Base-by-base conservation (phyloP, 2,797 vertebrate genomes). In the Mormyrops boulengeri region DNA sequence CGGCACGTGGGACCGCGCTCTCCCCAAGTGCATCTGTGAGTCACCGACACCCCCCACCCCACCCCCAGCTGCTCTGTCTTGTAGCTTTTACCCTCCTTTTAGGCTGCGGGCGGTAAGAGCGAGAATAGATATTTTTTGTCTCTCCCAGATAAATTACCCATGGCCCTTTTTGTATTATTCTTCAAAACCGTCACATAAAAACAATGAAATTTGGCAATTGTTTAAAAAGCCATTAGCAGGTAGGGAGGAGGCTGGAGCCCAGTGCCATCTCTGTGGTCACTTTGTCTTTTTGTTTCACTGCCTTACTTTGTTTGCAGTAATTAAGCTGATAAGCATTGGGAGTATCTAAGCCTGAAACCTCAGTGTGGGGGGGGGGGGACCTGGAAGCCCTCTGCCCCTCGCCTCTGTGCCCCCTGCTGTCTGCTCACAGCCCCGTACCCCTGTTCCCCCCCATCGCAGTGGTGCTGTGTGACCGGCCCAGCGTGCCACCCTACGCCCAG, bases 1-100 rank as follows among this genome's bases (percentile, higher is more conserved):
- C 9, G 97, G 97, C 90, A 98, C 97, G 6, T 99, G 99, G 99
- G 99, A 99, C 93, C 96, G 97, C 30, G 97, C 97, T 4, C 95
- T 97, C 77, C 98, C 99, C 2, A 97, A 97, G 94, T 99, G 99
- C 93, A 96, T 98, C 88, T 94, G 99, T 99, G 95, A 99, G 99
- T 97, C 90, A 38, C 66, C 1, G 66, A 14, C 66, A 38, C 11
- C 62, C 62, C 60, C 86, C 90, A 60, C 0, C n/a, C 73, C 22
- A 3, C 50, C 9, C 19, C 17, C 73, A n/a, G n/a, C 53, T 53
- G 41, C 52, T 19, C n/a, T 30, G 5, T 30, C 73, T 22, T n/a
- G 9, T n/a, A 47, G 5, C 0, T 2, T 34, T 55, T 34, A 4
- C 8, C 4, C 0, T 4, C 82, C 41, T 9, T 30, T 22, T 55